Evolutionary conservation across 1,140 invertebrate genomes (phyloP).

Genomic region (Papilio aristodemus): DNA sequence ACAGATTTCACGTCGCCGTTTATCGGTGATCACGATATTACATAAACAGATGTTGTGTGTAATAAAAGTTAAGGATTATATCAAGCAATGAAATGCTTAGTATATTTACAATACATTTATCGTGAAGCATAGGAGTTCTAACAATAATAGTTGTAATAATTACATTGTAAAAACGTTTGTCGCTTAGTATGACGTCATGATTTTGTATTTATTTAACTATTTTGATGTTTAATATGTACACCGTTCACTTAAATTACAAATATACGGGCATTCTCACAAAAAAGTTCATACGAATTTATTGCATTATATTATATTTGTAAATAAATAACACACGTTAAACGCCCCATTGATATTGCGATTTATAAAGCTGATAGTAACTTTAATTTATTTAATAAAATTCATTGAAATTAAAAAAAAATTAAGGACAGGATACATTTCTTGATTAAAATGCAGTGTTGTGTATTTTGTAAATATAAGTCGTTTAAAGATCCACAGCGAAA

Average conservation of each 20-base stretch:
- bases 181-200: background rate
- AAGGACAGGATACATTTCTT: background rate
- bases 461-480: slow-evolving; percentile 40
- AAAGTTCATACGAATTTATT: slow-evolving; percentile 20
- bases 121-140: background rate
- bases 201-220: slow-evolving; percentile 2
- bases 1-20: slow-evolving; percentile 10
- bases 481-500: slow-evolving; percentile 36
- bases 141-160: slow-evolving; percentile 18
- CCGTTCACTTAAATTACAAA: slow-evolving; percentile 4
- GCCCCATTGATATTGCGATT: slow-evolving; percentile 3
- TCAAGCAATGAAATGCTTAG: slow-evolving; percentile 3
- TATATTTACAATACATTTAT: slow-evolving; percentile 17
- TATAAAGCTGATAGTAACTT: background rate
- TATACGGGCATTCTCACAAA: background rate
- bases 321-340: slow-evolving; percentile 16
- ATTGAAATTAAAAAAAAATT: slow-evolving; percentile 6
- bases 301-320: slow-evolving; percentile 18
- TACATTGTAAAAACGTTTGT: slow-evolving; percentile 14
- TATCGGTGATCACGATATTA: slow-evolving; percentile 19
- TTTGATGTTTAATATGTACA: slow-evolving; percentile 8
- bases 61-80: background rate
- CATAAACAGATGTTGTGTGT: background rate
- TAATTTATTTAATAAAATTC: slow-evolving; percentile 11
- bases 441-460: slow-evolving; percentile 22